Evolutionary conservation across 2,888 invertebrate genomes (phyloP), one percentile per base, ranked within the genome.

Genomic region (Linnaemya vulpina): DNA sequence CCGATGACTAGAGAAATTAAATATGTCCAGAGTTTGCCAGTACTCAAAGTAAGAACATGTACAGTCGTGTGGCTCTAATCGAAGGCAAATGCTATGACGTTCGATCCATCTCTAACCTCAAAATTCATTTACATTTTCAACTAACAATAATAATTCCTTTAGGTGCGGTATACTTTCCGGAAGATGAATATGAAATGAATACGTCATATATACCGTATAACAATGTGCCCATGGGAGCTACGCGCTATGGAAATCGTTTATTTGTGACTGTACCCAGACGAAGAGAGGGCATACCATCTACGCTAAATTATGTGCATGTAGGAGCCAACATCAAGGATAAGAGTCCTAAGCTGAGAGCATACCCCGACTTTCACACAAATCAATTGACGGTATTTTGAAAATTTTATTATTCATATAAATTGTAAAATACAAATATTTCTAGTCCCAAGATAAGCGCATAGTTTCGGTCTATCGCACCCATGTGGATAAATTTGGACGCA

Each of bases 241-340:
- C 89, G 3, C 91, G 90, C 53, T 90, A 88, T 43, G 89, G 89
- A 0, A 94, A 95, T 86, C 94, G 95, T 87, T 89, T 96, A 3
- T 96, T 96, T 87, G 90, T 96, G 3, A 95, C 96, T 0, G 93
- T 96, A 49, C 96, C 97, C 0, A 93, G 96, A 71, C 93, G 97
- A 90, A 94, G 95, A 84, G 92, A 93, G 35, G 95, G 95, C 15
- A 94, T 95, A 60, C 94, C 94, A 4, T 93, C 95, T 0, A 95
- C 94, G 5, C 88, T 95, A 13, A 95, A 95, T 91, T 88, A 89
- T 74, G 89, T 92, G 20, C 89, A 91, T 79, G 17, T 92, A 80
- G 67, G 65, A 4, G 93, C 93, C 58, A 91, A 94, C 38, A 87
- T 88, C 11, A 20, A 38, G 0, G 68, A 89, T 46, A 77, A 35